phyloP scores from a whole-genome alignment of 2,113 vertebrate genomes.

The Nanorana parkeri region DNA sequence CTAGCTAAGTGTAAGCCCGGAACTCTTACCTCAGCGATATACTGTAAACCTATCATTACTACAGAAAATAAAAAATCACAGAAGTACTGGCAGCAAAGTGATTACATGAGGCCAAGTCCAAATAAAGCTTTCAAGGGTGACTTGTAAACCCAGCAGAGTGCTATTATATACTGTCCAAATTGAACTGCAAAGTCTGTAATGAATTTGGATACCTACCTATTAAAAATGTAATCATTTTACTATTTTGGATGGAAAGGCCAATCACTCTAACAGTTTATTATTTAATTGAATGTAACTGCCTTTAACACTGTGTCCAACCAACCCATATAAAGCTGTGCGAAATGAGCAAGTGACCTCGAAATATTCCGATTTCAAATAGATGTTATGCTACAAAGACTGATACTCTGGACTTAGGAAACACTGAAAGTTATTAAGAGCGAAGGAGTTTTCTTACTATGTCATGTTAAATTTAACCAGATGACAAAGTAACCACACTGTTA shows the following conservation, averaged over 20 bases:
- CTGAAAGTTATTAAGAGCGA: constrained; percentile 17
- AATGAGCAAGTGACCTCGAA: not conserved
- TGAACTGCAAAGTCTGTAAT: constrained; percentile 2
- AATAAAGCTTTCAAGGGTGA: not conserved
- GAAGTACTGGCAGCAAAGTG: constrained; percentile 5
- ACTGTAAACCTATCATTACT: not conserved
- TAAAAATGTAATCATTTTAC: constrained; percentile 2
- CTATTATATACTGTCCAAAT: constrained; percentile 8
- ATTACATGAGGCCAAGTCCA: not conserved
- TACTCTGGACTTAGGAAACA: constrained; percentile 1
- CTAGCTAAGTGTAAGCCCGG: not conserved
- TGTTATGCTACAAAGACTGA: constrained; percentile 18
- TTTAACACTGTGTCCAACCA: not conserved
- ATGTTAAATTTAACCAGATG: not conserved
- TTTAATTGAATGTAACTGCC: not conserved
- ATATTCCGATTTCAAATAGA: not conserved
- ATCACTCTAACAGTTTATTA: not conserved
- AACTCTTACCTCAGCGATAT: not conserved
- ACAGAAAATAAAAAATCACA: not conserved
- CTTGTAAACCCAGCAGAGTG: not conserved
- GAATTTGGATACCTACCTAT: not conserved
- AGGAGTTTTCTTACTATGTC: not conserved
- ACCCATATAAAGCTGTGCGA: constrained; percentile 1
- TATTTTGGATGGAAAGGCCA: constrained; percentile 13
- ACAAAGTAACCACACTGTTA: constrained; percentile 23